These are phyloP conservation scores for Chrysemys picta DNA, from an alignment of 2,113 vertebrate genomes.

Conservation along the genomic window DNA sequence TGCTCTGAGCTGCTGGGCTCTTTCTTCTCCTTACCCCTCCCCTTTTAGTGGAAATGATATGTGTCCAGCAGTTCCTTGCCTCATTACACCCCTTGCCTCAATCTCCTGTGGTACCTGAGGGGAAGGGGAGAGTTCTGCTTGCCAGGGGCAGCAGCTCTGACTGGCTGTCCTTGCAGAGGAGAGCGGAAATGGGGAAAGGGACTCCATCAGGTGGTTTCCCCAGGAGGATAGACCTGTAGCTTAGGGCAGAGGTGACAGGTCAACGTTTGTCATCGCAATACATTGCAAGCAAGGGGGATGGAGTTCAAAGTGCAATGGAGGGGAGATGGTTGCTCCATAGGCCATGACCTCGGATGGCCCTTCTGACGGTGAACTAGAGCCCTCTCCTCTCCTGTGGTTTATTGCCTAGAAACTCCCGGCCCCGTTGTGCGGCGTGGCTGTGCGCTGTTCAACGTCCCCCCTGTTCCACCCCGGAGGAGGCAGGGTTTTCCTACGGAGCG, in stretches of 20 bases:
- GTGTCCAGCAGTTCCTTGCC: not conserved
- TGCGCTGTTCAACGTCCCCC: not conserved
- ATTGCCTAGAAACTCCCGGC: not conserved
- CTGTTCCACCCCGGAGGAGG: not conserved
- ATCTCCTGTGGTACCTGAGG: not conserved
- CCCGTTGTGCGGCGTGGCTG: not conserved
- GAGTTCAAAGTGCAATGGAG: not conserved
- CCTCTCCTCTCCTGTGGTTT: not conserved
- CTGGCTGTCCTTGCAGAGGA: not conserved
- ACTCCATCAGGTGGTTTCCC: accelerated
- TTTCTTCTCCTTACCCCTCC: not conserved
- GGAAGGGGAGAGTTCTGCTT: not conserved
- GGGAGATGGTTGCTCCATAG: not conserved
- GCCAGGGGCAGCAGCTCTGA: not conserved
- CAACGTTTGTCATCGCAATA: not conserved
- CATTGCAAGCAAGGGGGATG: not conserved
- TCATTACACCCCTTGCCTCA: too few species aligned
- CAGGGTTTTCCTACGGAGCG: not conserved
- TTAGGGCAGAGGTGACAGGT: not conserved
- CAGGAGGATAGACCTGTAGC: not conserved
- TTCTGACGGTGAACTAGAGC: not conserved
- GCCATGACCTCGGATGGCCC: not conserved
- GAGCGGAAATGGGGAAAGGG: not conserved
- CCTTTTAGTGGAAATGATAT: not conserved
- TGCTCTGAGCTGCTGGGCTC: not conserved